Conservation (phyloP, 2,888 invertebrate genomes). For the Stenodema calcarata region DNA sequence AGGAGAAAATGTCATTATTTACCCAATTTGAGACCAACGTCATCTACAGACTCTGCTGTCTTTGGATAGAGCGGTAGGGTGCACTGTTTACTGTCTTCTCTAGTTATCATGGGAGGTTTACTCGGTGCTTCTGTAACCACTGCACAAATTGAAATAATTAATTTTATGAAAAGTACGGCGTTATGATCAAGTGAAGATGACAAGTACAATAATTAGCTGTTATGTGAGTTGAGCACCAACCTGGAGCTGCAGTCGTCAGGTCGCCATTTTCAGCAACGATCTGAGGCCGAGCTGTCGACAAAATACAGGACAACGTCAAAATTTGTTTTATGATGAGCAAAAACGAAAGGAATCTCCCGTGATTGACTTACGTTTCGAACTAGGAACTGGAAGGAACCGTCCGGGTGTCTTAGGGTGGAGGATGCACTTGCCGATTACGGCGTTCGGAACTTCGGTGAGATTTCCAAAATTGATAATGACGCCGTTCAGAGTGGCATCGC, state of each 20-base stretch:
- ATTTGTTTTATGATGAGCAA: no score
- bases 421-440: slow-evolving; percentile 69
- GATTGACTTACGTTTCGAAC: slow-evolving; percentile 53
- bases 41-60: slow-evolving; percentile 63
- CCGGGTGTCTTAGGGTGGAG: slow-evolving; percentile 14
- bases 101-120: slow-evolving; percentile 60
- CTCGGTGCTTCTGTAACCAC: slow-evolving; percentile 28
- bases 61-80: slow-evolving; percentile 67
- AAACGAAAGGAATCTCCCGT: not conserved
- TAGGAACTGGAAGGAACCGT: slow-evolving; percentile 62
- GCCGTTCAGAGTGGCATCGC: slow-evolving; percentile 89
- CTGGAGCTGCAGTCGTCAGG: not conserved
- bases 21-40: slow-evolving; percentile 71
- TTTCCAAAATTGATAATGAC: slow-evolving; percentile 79
- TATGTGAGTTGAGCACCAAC: not conserved
- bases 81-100: slow-evolving; percentile 59
- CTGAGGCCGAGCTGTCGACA: not conserved
- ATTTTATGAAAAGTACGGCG: not conserved
- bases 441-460: slow-evolving; percentile 68
- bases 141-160: not conserved
- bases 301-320: not conserved
- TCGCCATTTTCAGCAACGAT: not conserved
- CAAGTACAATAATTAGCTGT: not conserved
- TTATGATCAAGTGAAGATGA: not conserved
- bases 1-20: slow-evolving; percentile 52